Base-by-base conservation (phyloP, 2,113 vertebrate genomes). In the Apteryx mantelli region DNA sequence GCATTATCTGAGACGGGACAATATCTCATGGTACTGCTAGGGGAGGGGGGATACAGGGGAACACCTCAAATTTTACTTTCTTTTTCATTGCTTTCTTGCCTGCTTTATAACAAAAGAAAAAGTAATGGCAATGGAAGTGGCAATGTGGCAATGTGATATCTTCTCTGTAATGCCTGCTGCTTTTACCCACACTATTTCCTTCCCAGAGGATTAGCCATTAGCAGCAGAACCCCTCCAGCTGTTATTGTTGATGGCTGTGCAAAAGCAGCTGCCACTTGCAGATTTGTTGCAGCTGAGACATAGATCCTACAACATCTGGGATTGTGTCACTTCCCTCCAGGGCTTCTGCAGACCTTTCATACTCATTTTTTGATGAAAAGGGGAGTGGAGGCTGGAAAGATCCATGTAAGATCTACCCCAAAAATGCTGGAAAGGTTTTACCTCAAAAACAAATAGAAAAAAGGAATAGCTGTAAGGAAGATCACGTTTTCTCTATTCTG, bases 191-290 rank as follows among this genome's bases (percentile, higher is more conserved):
- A 82, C 80, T 42, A 53, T 58, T 58, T 91, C 52, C 79, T 93
- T 82, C 60, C 80, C 81, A 1, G 50, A 86, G 92, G 86, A 92
- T 82, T 91, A 93, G 55, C 82, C 46, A 60, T 84, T 96, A 86
- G 64, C 21, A 91, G 75, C 82, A 95, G 81, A 96, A 84, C 79
- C 91, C 92, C 82, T 93, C 89, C 95, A 97, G 96, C 93, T 97
- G 94, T 88, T 83, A 7, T 21, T 93, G 89, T 71, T 76, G 69
- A 94, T 46, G 40, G 61, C 61, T 91, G 86, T 89, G 46, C 55
- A 87, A 84, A 88, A 83, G 53, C 69, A 97, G 85, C 89, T 97
- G 76, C 83, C 68, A 79, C 60, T 69, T 53, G 89, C 52, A 64
- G 79, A 36, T 28, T 88, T 7, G 21, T 36, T 79, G 75, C 89